Evolutionary conservation across 2,113 vertebrate genomes (phyloP).

Genomic region (Ptilorrhoa leucosticta): DNA sequence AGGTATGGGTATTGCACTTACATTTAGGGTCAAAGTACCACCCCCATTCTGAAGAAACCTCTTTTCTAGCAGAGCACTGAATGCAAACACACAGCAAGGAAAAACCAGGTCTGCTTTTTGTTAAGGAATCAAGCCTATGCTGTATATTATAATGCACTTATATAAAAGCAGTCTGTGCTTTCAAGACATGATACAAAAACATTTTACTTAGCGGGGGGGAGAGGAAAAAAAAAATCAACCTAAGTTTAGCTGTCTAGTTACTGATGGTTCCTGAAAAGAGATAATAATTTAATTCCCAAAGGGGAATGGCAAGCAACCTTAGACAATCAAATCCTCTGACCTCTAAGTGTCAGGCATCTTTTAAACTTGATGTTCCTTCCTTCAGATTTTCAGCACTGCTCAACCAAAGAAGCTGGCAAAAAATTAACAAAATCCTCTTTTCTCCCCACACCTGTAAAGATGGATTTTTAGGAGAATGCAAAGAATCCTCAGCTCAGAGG

Average conservation of each 20-base stretch:
- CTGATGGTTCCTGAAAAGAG: neutral
- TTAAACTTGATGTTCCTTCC: neutral
- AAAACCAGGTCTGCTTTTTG: neutral
- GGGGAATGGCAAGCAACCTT: neutral
- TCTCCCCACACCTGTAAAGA: neutral
- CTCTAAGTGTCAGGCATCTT: neutral
- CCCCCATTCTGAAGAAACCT: neutral
- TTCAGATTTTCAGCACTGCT: neutral
- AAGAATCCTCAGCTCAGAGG: neutral
- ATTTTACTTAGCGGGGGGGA: neutral
- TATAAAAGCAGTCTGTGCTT: neutral
- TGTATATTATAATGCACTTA: neutral
- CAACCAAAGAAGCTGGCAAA: neutral
- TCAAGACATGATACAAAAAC: rapidly evolving
- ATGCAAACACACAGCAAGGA: neutral
- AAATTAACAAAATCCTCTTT: neutral
- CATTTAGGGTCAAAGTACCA: neutral
- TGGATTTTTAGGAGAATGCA: neutral
- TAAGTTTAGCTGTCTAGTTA: neutral
- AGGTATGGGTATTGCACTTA: neutral
- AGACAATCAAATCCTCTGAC: neutral
- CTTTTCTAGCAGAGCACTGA: neutral
- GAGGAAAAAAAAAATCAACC: rapidly evolving
- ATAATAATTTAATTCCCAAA: neutral
- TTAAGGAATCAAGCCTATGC: neutral